phyloP scores from a whole-genome alignment of 2,113 vertebrate genomes.

The Gambusia affinis region DNA sequence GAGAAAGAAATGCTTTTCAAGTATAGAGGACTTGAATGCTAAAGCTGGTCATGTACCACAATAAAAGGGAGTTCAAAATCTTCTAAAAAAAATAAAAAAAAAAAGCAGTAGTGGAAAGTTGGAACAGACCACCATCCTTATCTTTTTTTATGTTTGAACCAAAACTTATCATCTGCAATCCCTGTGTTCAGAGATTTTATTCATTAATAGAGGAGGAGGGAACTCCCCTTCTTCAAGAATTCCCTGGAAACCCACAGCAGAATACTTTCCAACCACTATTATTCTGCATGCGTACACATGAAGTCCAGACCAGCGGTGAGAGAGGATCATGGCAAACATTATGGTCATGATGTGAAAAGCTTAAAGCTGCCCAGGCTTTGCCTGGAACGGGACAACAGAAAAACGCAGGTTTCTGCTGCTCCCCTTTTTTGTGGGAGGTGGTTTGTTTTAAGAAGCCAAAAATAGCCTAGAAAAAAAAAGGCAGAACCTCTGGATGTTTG shows the following conservation, averaged over 20 bases:
- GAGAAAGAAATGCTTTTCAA: neutral
- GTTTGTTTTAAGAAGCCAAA: slow-evolving; percentile 64
- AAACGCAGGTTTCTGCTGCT: slow-evolving; percentile 57
- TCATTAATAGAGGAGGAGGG: neutral
- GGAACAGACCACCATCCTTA: slow-evolving; percentile 21
- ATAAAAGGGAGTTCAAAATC: neutral
- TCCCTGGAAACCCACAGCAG: neutral
- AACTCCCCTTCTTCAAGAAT: neutral
- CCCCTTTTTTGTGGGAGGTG: slow-evolving; percentile 48
- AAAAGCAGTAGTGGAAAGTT: slow-evolving; percentile 7
- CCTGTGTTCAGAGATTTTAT: neutral
- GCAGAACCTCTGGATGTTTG: slow-evolving; percentile 62
- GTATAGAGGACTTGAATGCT: neutral
- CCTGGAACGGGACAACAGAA: slow-evolving; percentile 21
- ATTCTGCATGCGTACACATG: slow-evolving; percentile 4
- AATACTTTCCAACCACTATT: neutral
- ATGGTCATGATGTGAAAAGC: slow-evolving; percentile 23
- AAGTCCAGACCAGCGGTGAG: slow-evolving; percentile 13
- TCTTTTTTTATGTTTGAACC: slow-evolving; percentile 10
- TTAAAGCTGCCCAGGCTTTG: slow-evolving; percentile 35
- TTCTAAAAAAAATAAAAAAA: neutral
- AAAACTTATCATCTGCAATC: neutral
- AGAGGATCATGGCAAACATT: slow-evolving; percentile 11
- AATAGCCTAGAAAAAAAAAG: slow-evolving; percentile 54
- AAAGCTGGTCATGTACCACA: neutral